Evolutionary conservation across 2,888 invertebrate species (phyloP).

Genomic region (Melinaea menophilus): DNA sequence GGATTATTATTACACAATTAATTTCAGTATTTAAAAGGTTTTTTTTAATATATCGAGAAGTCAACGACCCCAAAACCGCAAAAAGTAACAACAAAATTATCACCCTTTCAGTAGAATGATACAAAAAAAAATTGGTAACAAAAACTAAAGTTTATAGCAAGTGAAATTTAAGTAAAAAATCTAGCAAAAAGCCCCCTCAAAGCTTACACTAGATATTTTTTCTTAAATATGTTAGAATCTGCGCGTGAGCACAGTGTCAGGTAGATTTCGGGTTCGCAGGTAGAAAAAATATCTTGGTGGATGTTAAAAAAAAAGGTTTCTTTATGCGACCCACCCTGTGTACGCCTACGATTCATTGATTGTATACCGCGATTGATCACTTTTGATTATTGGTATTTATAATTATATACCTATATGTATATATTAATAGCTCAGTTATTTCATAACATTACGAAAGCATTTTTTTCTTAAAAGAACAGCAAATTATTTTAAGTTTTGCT

Average conservation of each 20-base stretch:
- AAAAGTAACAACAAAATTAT: constrained; percentile 22
- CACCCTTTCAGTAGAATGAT: constrained; percentile 35
- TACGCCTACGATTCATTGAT: constrained; percentile 64
- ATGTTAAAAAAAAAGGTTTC: constrained; percentile 67
- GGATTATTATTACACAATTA: background rate
- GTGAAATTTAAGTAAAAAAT: constrained; percentile 69
- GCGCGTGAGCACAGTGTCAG: constrained; percentile 61
- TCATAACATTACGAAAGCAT: too few relatives aligned
- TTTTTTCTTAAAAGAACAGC: too few relatives aligned
- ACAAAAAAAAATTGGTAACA: constrained; percentile 52
- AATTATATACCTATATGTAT: too few relatives aligned
- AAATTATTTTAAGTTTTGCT: too few relatives aligned
- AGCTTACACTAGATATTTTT: constrained; percentile 50
- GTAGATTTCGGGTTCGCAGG: constrained; percentile 72
- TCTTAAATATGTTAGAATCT: constrained; percentile 61
- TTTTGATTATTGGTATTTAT: constrained; percentile 36
- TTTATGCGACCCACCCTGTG: constrained; percentile 71
- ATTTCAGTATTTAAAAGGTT: background rate
- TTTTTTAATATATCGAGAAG: background rate
- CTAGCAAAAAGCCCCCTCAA: constrained; percentile 65
- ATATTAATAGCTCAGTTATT: too few relatives aligned
- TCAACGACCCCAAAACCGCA: constrained; percentile 13
- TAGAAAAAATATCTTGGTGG: constrained; percentile 71
- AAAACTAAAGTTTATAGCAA: constrained; percentile 53
- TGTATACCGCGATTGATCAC: constrained; percentile 31